Evolutionary conservation across 1,140 invertebrate genomes (phyloP), one percentile per base, ranked within the genome.

Genomic region (Phortica variegata): DNA sequence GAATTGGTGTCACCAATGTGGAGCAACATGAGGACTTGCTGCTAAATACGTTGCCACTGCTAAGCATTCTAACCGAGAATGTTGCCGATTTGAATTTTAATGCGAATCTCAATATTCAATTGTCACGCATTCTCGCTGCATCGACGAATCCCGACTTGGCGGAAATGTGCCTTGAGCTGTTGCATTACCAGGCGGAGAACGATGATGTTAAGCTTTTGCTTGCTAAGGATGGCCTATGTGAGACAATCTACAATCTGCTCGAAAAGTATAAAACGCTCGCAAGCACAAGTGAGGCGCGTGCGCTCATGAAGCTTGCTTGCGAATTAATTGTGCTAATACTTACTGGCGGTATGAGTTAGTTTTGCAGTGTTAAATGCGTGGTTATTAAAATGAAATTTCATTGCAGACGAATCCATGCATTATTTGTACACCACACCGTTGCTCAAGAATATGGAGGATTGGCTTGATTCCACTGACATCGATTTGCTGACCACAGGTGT

Each of bases 361-460:
- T n/a, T n/a, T n/a, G n/a, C n/a, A n/a, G n/a, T n/a, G n/a, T n/a
- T n/a, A n/a, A n/a, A n/a, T n/a, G n/a, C n/a, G n/a, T n/a, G n/a
- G n/a, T n/a, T n/a, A 21, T 20, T 44, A 20, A 33, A n/a, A 6
- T 43, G 2, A 20, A 15, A 8, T 26, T 26, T 26, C 7, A 3
- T 54, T 45, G 6, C 61, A 94, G 92, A 95, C 80, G 86, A 89
- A 58, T 90, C 90, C 49, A 94, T 94, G 90, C 83, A 89, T 58
- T 77, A 84, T 19, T 77, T 93, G 3, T 93, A 91, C 63, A 69
- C 81, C 36, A 81, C 80, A 8, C 51, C 73, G 13, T 42, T 76
- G 36, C 55, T 76, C 2, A 77, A 65, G 32, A 83, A 83, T 53
- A 83, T 89, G 72, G 79, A 90, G 16, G 80, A 83, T 15, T 94